phyloP scores from a whole-genome alignment of 1,140 invertebrate species.

The Limonius californicus region DNA sequence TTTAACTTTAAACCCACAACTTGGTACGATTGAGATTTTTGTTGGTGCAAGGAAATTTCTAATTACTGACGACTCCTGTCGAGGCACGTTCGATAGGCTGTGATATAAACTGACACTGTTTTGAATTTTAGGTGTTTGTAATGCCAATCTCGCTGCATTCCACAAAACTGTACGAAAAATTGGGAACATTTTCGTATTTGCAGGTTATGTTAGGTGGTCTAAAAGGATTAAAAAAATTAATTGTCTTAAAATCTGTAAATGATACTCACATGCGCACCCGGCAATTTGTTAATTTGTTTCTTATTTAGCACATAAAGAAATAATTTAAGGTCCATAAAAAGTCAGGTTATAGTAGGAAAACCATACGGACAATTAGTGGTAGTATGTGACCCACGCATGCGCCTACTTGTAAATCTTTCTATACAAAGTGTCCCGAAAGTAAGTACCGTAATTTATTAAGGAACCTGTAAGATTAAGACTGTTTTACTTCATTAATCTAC shows the following conservation, averaged over 20 bases:
- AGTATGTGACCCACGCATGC: too few species aligned
- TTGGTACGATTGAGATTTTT: not conserved
- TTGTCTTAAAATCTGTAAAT: not conserved
- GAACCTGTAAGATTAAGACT: too few species aligned
- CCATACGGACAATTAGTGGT: too few species aligned
- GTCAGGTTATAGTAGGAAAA: too few species aligned
- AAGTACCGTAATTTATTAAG: too few species aligned
- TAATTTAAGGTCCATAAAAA: too few species aligned
- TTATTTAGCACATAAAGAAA: too few species aligned
- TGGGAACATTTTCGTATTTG: slow-evolving; percentile 24
- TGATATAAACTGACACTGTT: not conserved
- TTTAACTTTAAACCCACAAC: slow-evolving; percentile 55
- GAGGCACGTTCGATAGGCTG: not conserved
- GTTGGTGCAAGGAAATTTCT: not conserved
- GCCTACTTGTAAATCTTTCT: too few species aligned
- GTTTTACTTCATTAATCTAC: too few species aligned
- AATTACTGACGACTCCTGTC: not conserved
- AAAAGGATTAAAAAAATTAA: not conserved
- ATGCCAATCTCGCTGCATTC: slow-evolving; percentile 30
- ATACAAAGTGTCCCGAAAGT: too few species aligned
- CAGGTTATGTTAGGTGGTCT: not conserved
- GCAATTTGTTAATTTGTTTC: too few species aligned
- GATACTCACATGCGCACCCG: not conserved
- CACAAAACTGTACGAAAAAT: not conserved
- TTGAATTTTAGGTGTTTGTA: not conserved